Evolutionary conservation across 37 sponge, comb jelly and placozoan species (phyloP).

Genomic region (Spongilla lacustris): DNA sequence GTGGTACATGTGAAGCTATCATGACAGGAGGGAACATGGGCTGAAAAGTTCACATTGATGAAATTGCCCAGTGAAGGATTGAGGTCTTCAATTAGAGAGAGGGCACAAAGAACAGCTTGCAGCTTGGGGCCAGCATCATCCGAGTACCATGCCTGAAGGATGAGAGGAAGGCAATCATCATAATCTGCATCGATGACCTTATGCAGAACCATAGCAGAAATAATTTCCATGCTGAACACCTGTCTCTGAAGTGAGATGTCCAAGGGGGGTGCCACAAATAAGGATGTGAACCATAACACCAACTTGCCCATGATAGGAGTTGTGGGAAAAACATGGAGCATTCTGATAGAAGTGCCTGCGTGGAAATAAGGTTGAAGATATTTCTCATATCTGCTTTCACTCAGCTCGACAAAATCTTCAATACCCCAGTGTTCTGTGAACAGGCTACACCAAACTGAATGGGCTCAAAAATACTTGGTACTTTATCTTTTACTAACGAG

Average conservation of each 20-base stretch:
- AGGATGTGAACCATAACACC: not conserved
- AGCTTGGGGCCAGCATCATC: not conserved
- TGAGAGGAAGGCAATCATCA: not conserved
- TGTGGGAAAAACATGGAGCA: not conserved
- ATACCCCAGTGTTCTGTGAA: too few relatives aligned
- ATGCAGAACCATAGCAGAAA: not conserved
- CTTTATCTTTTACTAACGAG: too few relatives aligned
- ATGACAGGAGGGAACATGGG: not conserved
- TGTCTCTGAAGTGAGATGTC: not conserved
- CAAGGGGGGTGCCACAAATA: not conserved
- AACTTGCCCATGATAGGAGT: not conserved
- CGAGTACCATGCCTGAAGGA: not conserved
- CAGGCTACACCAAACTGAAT: too few relatives aligned
- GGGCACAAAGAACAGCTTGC: not conserved
- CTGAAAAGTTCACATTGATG: not conserved
- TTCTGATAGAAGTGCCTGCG: not conserved
- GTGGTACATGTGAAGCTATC: not conserved
- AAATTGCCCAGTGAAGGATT: not conserved
- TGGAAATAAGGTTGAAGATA: not conserved
- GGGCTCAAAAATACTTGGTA: too few relatives aligned
- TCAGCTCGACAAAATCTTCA: too few relatives aligned
- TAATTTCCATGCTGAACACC: not conserved
- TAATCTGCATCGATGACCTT: not conserved
- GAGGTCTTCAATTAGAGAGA: not conserved
- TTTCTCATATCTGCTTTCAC: not conserved